Conservation (phyloP, 2,888 invertebrate species). For the Cryptus viduatorius region DNA sequence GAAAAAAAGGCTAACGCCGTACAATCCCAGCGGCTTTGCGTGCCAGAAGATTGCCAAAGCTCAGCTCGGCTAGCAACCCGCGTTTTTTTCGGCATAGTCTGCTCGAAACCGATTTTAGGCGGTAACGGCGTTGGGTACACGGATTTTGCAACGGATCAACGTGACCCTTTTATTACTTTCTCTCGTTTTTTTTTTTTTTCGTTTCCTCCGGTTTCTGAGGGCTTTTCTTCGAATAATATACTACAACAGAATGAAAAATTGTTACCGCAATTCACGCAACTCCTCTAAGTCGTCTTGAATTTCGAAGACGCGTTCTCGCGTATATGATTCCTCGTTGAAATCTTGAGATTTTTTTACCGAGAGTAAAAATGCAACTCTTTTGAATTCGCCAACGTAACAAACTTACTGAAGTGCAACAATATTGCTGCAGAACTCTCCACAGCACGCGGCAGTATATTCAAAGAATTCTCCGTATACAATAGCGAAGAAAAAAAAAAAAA, state of each 20-base stretch:
- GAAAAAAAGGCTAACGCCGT: conserved; percentile 36
- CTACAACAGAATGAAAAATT: not conserved
- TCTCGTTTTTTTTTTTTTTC: not conserved
- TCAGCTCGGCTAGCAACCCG: conserved; percentile 31
- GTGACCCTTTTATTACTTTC: conserved; percentile 4
- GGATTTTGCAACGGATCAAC: conserved; percentile 10
- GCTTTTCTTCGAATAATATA: not conserved
- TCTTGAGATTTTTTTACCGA: not conserved
- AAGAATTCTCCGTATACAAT: not conserved
- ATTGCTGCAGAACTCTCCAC: not conserved
- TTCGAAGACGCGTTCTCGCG: not conserved
- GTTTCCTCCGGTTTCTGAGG: not conserved
- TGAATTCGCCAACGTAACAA: not conserved
- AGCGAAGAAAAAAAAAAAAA: not conserved
- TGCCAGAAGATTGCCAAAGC: conserved; percentile 22
- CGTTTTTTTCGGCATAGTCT: conserved; percentile 23
- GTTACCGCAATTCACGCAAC: not conserved
- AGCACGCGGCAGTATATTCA: not conserved
- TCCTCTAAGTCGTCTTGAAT: not conserved
- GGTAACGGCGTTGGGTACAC: conserved; percentile 12
- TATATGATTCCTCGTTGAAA: not conserved
- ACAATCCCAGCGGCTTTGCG: conserved; percentile 28
- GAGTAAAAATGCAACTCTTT: not conserved
- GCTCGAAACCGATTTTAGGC: conserved; percentile 11
- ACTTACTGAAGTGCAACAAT: not conserved